Evolutionary conservation across 2,888 invertebrate genomes (phyloP), one percentile per base, ranked within the genome.

Genomic region (Phyto melanocephala): DNA sequence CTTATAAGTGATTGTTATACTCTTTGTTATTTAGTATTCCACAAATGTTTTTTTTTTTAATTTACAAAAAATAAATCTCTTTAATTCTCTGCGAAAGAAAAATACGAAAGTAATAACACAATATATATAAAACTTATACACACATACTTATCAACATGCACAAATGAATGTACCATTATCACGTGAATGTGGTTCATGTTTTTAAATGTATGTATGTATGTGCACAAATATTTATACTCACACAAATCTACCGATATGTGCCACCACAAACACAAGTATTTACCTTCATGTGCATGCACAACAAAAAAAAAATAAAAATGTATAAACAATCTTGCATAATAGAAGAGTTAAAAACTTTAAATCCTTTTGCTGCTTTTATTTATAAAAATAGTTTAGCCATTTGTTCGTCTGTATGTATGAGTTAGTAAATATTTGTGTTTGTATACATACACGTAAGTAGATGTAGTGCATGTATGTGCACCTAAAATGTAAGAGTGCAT

Each of bases 281-380:
- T 45, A 58, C 20, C 37, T 58, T 11, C 33, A 54, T 54, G 2
- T 13, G 11, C 20, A 2, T 8, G 4, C 20, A 40, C 20, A n/a
- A n/a, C 22, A 62, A 50, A 8, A 45, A 45, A 50, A n/a, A n/a
- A n/a, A n/a, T n/a, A n/a, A n/a, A n/a, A n/a, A n/a, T n/a, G 37
- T 37, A 60, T 60, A 71, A 60, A 71, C 60, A 47, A 50, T 47
- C 24, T 60, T 17, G 17, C 37, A 60, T 60, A 60, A 65, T 65
- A 37, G 8, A 65, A 35, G 45, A 75, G 45, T 17, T 75, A 56
- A 75, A 74, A 65, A 75, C 56, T 37, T 75, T 56, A 56, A 75
- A 65, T 56, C 54, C 33, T 75, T 65, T 60, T 17, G 28, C 22
- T 50, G n/a, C n/a, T 22, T 58, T 42, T 62, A 40, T 52, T 72